phyloP scores from a whole-genome alignment of 2,888 invertebrate species.

The Scaeva pyrastri region DNA sequence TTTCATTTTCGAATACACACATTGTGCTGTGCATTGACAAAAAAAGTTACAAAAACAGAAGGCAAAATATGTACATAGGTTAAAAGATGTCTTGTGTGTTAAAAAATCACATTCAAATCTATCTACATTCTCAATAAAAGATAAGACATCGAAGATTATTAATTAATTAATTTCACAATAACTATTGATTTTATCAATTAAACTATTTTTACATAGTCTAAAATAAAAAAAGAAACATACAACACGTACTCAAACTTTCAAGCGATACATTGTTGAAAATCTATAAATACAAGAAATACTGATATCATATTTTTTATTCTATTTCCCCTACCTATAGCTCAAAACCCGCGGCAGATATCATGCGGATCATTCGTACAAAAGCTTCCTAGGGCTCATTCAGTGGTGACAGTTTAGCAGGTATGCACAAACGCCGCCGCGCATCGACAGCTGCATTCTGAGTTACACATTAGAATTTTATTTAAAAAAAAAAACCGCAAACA shows the following conservation, averaged over 20 bases:
- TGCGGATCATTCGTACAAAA: background rate
- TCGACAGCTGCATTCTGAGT: background rate
- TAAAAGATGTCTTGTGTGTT: no score
- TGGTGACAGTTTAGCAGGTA: constrained; percentile 9
- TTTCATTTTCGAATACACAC: no score
- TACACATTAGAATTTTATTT: background rate
- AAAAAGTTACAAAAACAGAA: no score
- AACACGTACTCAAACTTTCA: constrained; percentile 8
- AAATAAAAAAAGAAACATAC: background rate
- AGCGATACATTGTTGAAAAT: constrained; percentile 5
- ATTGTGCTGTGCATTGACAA: no score
- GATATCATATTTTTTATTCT: constrained; percentile 15
- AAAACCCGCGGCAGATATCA: background rate
- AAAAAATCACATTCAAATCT: no score
- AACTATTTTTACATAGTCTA: background rate
- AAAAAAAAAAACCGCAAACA: background rate
- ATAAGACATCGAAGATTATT: no score
- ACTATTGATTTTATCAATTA: no score
- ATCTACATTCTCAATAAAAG: no score
- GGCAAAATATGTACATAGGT: no score
- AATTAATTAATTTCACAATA: no score
- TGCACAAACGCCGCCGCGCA: background rate
- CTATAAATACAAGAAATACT: background rate
- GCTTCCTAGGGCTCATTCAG: constrained; percentile 13
- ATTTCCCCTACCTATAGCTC: background rate